Base-by-base conservation (phyloP, 2,888 invertebrate species). In the Lucinisca nassula region DNA sequence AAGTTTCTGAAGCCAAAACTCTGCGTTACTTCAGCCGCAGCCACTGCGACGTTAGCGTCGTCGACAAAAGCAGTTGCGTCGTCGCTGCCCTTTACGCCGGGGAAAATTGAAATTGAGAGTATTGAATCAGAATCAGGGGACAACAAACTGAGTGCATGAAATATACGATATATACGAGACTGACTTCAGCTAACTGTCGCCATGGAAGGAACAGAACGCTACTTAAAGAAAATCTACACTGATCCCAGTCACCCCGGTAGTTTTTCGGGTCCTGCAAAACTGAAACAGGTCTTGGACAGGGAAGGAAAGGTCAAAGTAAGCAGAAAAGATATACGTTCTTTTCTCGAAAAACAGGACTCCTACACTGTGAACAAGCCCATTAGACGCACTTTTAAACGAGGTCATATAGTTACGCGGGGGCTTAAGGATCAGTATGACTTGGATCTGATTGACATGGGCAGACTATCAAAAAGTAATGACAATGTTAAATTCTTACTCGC, bases 381-480 rank as follows among this genome's bases (percentile, higher is more conserved):
- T 8, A 72, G 40, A 72, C 72, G 38, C 38, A 72, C n/a, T 27
- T 72, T 72, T 40, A 35, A 37, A 35, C 37, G 72, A 24, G 40
- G 40, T 17, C 37, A 21, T 14, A 40, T 72, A 38, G 24, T 72
- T 17, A 38, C 72, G 4, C 72, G 72, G n/a, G 72, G 72, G 8
- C n/a, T 72, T 10, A 37, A 24, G 30, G n/a, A 72, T 21, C 72
- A 72, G 72, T 72, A 72, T 40, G 72, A 72, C 21, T n/a, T 72
- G 40, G 72, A 72, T 72, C 24, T 72, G 24, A 72, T 72, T n/a
- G 72, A 72, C 67, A 79, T 79, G 78, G 38, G 27, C 35, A 17
- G 40, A 21, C 72, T 72, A 4, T 72, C 72, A 1, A 72, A 72
- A 24, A 27, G 32, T 24, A 72, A 72, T 30, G 72, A 72, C 37